Evolutionary conservation across 2,797 vertebrate genomes (phyloP), one percentile per base, ranked within the genome.

Genomic region (Tragopan temminckii): DNA sequence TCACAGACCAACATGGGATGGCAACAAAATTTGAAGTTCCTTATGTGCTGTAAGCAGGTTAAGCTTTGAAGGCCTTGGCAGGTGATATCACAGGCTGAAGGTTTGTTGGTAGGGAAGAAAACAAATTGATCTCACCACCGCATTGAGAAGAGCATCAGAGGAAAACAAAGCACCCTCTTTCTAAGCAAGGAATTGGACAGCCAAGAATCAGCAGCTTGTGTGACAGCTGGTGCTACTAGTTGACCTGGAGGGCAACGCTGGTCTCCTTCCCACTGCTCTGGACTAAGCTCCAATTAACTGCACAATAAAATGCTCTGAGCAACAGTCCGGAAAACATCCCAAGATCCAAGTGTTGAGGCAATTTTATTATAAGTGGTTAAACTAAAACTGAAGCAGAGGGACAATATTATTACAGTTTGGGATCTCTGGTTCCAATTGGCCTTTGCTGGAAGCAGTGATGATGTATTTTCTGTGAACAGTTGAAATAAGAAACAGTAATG

Each of bases 181-280:
- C 55, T 70, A 72, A 1, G 2, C 10, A 53, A 85, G 59, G 69
- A 66, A 43, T 62, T 55, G 52, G 55, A 88, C 43, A 94, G 91
- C 70, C 77, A 86, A 84, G 57, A 93, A 46, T 52, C 77, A 94
- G 94, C 95, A 96, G 95, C 89, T 77, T 96, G 89, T 79, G 93
- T 63, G 89, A 95, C 94, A 96, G 93, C 89, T 96, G 93, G 89
- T 96, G 80, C 55, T 89, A 46, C 77, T 72, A 48, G 72, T 74
- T 85, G 91, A 91, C 89, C 94, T 96, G 94, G 89, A 93, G 93
- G 82, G 91, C 52, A 70, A 17, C 55, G 46, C 43, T 4, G 8
- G 62, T 69, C 50, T 89, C 53, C 45, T 91, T 74, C 46, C 43
- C 31, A 43, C 59, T 33, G 24, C 67, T 81, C 80, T 84, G 77